Base-by-base conservation (phyloP, 2,888 invertebrate species). In the Erebia palarica region DNA sequence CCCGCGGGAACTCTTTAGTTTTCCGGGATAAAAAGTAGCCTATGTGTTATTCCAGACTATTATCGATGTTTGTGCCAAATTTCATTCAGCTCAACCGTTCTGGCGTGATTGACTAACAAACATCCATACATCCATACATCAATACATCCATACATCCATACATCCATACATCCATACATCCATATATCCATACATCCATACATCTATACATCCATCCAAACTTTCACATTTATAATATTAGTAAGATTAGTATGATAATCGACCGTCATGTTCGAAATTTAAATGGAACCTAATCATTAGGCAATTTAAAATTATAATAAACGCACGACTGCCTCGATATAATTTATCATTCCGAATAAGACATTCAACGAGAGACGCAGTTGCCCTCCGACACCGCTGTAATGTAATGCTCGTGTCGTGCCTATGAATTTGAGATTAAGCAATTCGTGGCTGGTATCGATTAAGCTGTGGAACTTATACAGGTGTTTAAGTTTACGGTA, bases 291-390 rank as follows among this genome's bases (percentile, higher is more conserved):
- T 13, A 58, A 66, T 57, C 57, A 64, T 36, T 69, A 16, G 16
- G 36, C 59, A 59, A 69, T 65, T 59, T 59, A 59, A 18, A 27
- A n/a, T 10, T 18, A 49, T 42, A 27, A 27, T 53, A 8, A 18
- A 14, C 65, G 11, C 65, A 69, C 65, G 63, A 49, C 27, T 64
- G n/a, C 21, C 44, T 57, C 63, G 47, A 36, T 65, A 69, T 42
- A 51, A 49, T 69, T 65, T 51, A 69, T 69, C 59, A 65, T 65
- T 64, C 58, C 11, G 51, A 69, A 59, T 69, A 69, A 69, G 69
- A 69, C 49, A 49, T 69, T 65, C 65, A 55, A 55, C 49, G n/a
- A 36, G 47, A 64, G 49, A 53, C 5, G 36, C 21, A 36, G 59
- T 51, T 65, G 69, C 58, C 59, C 65, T 65, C 65, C 58, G 65